Percentiles rank a stretch among this genome's conserved stretches.
phyloP scores from a whole-genome alignment of 2,888 invertebrate species.

The Drosophila affinis region DNA sequence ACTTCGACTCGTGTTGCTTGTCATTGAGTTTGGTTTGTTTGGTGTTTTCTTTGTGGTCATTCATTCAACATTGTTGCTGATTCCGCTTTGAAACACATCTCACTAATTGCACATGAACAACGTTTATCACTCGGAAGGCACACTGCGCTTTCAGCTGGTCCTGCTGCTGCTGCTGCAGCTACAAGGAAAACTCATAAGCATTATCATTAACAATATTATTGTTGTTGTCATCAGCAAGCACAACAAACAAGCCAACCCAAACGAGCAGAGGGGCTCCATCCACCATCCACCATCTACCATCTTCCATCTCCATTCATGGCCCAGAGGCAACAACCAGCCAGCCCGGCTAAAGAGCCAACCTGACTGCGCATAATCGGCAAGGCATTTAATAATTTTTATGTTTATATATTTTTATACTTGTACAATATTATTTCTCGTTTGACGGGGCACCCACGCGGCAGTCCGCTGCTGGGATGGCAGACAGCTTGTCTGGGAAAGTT shows the following conservation, averaged over 20 bases:
- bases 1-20: no score
- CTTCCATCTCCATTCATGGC: slow-evolving; percentile 3
- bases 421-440: slow-evolving; percentile 38
- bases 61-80: slow-evolving; percentile 9
- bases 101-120: slow-evolving; percentile 77
- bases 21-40: slow-evolving; percentile 17
- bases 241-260: slow-evolving; percentile 54
- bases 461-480: slow-evolving; percentile 1
- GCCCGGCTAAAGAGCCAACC: background rate
- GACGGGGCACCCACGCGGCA: slow-evolving; percentile 61
- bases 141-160: slow-evolving; percentile 48
- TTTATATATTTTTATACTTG: slow-evolving; percentile 57
- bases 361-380: slow-evolving; percentile 77
- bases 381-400: slow-evolving; percentile 77
- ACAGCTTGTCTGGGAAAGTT: slow-evolving; percentile 74
- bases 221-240: slow-evolving; percentile 76
- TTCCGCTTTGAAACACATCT: slow-evolving; percentile 22
- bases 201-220: slow-evolving; percentile 81
- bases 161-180: slow-evolving; percentile 9
- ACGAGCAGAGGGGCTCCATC: slow-evolving; percentile 30
- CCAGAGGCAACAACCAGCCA: background rate
- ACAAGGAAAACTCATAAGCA: slow-evolving; percentile 78
- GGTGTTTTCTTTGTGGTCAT: background rate
- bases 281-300: slow-evolving; percentile 22
- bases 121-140: slow-evolving; percentile 74